Evolutionary conservation across 2,888 invertebrate genomes (phyloP).

Genomic region (Tortrix viridana): DNA sequence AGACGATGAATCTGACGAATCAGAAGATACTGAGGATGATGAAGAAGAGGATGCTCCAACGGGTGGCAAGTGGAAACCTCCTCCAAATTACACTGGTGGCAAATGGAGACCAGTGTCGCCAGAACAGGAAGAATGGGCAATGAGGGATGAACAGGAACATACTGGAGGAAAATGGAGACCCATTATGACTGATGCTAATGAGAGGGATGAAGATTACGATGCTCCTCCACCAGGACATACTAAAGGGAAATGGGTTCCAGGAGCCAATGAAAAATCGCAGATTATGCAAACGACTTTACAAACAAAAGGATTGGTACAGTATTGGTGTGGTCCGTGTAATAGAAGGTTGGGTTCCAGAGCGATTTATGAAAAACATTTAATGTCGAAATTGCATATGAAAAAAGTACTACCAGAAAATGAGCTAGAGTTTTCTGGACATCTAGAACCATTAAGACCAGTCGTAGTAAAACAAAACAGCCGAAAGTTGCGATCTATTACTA

Average conservation of each 20-base stretch:
- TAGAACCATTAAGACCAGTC: conserved; percentile 60
- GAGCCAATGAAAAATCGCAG: conserved; percentile 81
- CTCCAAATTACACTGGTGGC: conserved; percentile 74
- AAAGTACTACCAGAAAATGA: conserved; percentile 87
- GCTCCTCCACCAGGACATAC: conserved; percentile 89
- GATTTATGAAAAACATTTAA: conserved; percentile 90
- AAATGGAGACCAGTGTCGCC: conserved; percentile 78
- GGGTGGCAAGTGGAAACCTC: conserved; percentile 91
- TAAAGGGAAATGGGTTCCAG: conserved; percentile 93
- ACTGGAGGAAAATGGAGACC: conserved; percentile 88
- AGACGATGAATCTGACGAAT: conserved; percentile 80
- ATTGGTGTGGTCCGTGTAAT: conserved; percentile 93
- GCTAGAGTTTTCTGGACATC: conserved; percentile 85
- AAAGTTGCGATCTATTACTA: conserved; percentile 66
- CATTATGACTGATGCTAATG: conserved; percentile 61
- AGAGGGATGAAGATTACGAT: conserved; percentile 79
- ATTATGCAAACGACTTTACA: conserved; percentile 81
- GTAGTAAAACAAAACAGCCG: conserved; percentile 57
- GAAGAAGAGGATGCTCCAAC: conserved; percentile 81
- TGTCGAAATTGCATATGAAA: conserved; percentile 88
- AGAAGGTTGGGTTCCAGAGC: conserved; percentile 88
- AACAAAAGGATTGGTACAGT: conserved; percentile 84
- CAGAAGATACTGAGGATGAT: conserved; percentile 85
- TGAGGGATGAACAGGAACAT: conserved; percentile 75
- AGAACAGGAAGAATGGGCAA: conserved; percentile 84